Percentiles rank a stretch among this genome's conserved stretches.
Evolutionary conservation across 2,797 vertebrate genomes (phyloP).

Genomic region (Parambassis ranga): DNA sequence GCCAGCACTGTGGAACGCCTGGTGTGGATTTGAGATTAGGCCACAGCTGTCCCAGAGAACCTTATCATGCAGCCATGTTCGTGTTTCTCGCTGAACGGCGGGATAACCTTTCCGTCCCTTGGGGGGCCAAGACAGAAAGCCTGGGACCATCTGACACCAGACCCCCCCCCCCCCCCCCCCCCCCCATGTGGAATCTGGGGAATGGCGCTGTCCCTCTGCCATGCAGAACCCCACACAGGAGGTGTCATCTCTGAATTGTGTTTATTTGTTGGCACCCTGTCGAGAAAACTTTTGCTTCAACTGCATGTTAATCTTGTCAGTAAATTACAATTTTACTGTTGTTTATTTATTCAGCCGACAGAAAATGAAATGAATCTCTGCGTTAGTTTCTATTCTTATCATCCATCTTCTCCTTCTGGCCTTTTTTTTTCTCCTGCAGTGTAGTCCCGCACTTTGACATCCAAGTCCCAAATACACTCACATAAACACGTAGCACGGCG

Average conservation of each 20-base stretch:
- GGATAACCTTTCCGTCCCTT: slow-evolving; percentile 72
- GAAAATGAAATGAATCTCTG: slow-evolving; percentile 43
- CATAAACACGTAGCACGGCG: slow-evolving; percentile 43
- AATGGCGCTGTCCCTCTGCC: slow-evolving; percentile 69
- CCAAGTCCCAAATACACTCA: slow-evolving; percentile 36
- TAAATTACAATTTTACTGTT: slow-evolving; percentile 73
- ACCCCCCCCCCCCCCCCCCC: slow-evolving; percentile 71
- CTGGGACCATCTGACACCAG: slow-evolving; percentile 75
- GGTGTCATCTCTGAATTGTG: slow-evolving; percentile 89
- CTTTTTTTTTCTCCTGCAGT: neutral
- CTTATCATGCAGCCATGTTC: slow-evolving; percentile 63
- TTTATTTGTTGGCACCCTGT: slow-evolving; percentile 96
- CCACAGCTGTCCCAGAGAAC: slow-evolving; percentile 75
- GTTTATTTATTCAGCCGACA: too few relatives aligned
- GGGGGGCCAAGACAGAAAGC: slow-evolving; percentile 46
- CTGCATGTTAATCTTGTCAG: slow-evolving; percentile 93
- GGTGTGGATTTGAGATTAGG: slow-evolving; percentile 71
- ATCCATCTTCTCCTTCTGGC: neutral
- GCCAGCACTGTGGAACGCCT: slow-evolving; percentile 53
- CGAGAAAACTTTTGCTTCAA: slow-evolving; percentile 89
- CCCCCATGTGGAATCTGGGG: slow-evolving; percentile 71
- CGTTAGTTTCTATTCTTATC: slow-evolving; percentile 39
- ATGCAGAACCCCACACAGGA: slow-evolving; percentile 43
- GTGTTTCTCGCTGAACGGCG: slow-evolving; percentile 68
- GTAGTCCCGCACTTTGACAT: neutral